These are phyloP conservation scores for Ephialtes manifestator DNA, from an alignment of 2,888 invertebrate genomes.

Conservation along the genomic window DNA sequence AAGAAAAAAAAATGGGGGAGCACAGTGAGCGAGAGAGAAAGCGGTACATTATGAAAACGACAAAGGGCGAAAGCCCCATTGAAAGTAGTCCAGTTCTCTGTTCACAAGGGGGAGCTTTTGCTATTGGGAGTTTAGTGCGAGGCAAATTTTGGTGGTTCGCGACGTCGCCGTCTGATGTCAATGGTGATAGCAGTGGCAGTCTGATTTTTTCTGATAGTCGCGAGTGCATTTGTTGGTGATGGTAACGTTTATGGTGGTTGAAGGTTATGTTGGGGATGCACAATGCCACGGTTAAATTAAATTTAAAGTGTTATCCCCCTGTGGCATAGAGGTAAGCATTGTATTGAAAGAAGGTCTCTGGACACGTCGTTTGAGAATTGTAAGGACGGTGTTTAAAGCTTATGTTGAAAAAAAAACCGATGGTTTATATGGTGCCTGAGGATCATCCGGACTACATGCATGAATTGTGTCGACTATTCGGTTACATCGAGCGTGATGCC, in stretches of 20 bases:
- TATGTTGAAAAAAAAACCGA: constrained; percentile 61
- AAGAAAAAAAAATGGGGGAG: constrained; percentile 17
- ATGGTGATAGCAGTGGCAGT: constrained; percentile 44
- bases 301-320: constrained; percentile 82
- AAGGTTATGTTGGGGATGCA: constrained; percentile 64
- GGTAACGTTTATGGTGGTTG: constrained; percentile 33
- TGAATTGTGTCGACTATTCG: constrained; percentile 9
- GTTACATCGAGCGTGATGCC: constrained; percentile 28
- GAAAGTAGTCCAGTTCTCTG: constrained; percentile 65
- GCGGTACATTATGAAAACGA: constrained; percentile 70
- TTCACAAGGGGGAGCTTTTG: constrained; percentile 64
- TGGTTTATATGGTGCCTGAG: constrained; percentile 61
- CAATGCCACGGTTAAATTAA: constrained; percentile 82
- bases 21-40: background rate
- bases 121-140: constrained; percentile 61
- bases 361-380: constrained; percentile 55
- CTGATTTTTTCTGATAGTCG: constrained; percentile 40
- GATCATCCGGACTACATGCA: constrained; percentile 35
- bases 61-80: constrained; percentile 63
- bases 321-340: constrained; percentile 76
- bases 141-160: constrained; percentile 66
- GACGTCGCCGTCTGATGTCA: constrained; percentile 52
- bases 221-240: constrained; percentile 49
- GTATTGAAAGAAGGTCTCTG: constrained; percentile 67
- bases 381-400: constrained; percentile 48